These are phyloP conservation scores for Carabus problematicus DNA, from an alignment of 2,888 invertebrate species.

Conservation along the genomic window DNA sequence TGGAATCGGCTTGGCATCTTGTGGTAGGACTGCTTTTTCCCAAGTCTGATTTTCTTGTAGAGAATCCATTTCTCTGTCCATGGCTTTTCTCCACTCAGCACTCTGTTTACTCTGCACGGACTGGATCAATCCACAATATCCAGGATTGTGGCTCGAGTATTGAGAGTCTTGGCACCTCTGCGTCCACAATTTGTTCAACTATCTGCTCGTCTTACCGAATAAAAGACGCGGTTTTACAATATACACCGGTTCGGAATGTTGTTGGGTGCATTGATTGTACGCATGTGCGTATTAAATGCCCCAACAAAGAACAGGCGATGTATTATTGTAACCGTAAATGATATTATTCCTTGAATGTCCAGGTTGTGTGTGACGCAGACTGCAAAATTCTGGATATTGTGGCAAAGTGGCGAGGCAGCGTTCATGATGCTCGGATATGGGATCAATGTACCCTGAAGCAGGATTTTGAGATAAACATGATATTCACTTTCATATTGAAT, in stretches of 20 bases:
- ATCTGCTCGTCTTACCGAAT: not conserved
- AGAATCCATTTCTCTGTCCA: not conserved
- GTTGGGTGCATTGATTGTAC: slow-evolving; percentile 3
- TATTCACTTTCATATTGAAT: not conserved
- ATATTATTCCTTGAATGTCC: not conserved
- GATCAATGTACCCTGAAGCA: slow-evolving; percentile 1
- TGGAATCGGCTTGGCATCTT: slow-evolving; percentile 46
- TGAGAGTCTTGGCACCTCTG: not conserved
- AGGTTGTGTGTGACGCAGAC: slow-evolving; percentile 3
- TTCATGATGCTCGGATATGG: not conserved
- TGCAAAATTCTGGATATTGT: not conserved
- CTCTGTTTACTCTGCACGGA: not conserved
- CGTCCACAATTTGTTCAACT: not conserved
- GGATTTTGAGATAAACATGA: not conserved
- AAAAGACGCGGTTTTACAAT: not conserved
- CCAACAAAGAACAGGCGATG: not conserved
- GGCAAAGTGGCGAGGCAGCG: not conserved
- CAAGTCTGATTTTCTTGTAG: slow-evolving; percentile 44
- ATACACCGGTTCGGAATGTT: not conserved
- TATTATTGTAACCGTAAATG: not conserved
- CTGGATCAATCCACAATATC: not conserved
- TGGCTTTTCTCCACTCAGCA: too few relatives aligned
- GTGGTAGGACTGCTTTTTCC: slow-evolving; percentile 46
- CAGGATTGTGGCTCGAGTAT: not conserved
- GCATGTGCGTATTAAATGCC: not conserved